Conservation (phyloP, 2,797 vertebrate species). For the Spinus pinus region DNA sequence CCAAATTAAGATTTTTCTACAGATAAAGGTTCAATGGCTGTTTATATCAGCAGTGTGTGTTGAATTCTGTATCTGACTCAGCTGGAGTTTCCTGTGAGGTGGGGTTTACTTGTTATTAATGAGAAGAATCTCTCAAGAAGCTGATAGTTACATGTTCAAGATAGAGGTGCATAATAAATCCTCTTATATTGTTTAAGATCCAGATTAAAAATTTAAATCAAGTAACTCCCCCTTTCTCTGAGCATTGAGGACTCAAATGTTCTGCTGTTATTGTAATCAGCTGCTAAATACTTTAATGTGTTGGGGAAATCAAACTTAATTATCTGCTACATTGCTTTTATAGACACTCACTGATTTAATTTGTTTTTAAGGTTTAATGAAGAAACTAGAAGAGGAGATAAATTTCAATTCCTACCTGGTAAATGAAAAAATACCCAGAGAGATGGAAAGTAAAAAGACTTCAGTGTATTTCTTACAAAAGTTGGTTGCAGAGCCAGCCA, state of each 20-base stretch:
- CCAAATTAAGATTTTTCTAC: background rate
- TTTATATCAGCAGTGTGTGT: background rate
- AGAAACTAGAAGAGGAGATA: constrained; percentile 92
- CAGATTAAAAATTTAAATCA: background rate
- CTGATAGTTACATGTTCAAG: background rate
- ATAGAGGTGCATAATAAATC: background rate
- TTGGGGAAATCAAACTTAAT: constrained; percentile 31
- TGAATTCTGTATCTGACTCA: background rate
- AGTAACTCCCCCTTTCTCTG: background rate
- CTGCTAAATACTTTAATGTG: background rate
- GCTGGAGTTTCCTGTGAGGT: background rate
- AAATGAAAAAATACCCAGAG: constrained; percentile 91
- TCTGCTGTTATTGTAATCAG: background rate
- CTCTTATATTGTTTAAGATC: background rate
- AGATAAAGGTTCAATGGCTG: background rate
- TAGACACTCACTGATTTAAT: constrained; percentile 22
- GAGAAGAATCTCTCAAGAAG: background rate
- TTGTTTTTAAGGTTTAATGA: constrained; percentile 86
- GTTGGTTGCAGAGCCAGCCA: constrained; percentile 87
- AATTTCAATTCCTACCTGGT: constrained; percentile 95
- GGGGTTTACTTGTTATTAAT: background rate
- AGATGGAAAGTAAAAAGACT: constrained; percentile 86
- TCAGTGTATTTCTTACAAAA: constrained; percentile 87
- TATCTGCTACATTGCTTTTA: constrained; percentile 4
- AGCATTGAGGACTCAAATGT: background rate